These are phyloP conservation scores for Aphodius sticticus DNA, from an alignment of 2,888 invertebrate genomes.

Conservation along the genomic window DNA sequence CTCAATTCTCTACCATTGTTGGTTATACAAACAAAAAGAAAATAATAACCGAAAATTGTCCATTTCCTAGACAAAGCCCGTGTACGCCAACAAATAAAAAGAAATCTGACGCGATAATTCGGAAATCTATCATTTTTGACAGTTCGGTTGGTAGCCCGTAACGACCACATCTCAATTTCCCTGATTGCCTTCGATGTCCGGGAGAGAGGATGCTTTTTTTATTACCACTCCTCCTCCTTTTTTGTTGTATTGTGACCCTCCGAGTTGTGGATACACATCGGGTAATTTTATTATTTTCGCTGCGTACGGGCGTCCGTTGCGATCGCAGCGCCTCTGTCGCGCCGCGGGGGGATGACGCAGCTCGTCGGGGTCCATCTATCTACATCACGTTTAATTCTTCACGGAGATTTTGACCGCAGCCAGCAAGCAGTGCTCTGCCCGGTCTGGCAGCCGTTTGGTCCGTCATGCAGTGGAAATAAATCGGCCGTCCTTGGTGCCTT, in stretches of 20 bases:
- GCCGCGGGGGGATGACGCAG: slow-evolving; percentile 10
- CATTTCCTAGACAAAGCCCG: neutral
- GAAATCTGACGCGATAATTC: neutral
- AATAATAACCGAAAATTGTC: neutral
- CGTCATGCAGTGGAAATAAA: slow-evolving; percentile 41
- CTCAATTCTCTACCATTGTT: neutral
- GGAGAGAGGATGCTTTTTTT: neutral
- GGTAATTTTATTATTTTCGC: slow-evolving; percentile 4
- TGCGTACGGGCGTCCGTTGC: slow-evolving; percentile 9
- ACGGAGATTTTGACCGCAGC: slow-evolving; percentile 42
- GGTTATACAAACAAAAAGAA: neutral
- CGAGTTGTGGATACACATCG: neutral
- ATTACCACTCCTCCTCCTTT: neutral
- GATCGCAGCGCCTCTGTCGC: slow-evolving; percentile 9
- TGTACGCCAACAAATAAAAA: neutral
- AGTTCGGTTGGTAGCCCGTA: neutral
- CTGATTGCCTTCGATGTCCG: slow-evolving; percentile 13
- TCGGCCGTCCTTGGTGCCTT: slow-evolving; percentile 29
- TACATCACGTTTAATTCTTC: slow-evolving; percentile 46
- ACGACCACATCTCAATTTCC: slow-evolving; percentile 22
- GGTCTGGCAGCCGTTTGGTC: slow-evolving; percentile 25
- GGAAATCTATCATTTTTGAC: slow-evolving; percentile 19
- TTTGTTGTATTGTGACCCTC: neutral
- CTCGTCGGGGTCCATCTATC: slow-evolving; percentile 40
- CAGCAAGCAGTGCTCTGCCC: slow-evolving; percentile 25